Percentiles rank a stretch among this genome's conserved stretches.
These are phyloP conservation scores for Pandemis corylana DNA, from an alignment of 2,888 invertebrate genomes.

Conservation along the genomic window DNA sequence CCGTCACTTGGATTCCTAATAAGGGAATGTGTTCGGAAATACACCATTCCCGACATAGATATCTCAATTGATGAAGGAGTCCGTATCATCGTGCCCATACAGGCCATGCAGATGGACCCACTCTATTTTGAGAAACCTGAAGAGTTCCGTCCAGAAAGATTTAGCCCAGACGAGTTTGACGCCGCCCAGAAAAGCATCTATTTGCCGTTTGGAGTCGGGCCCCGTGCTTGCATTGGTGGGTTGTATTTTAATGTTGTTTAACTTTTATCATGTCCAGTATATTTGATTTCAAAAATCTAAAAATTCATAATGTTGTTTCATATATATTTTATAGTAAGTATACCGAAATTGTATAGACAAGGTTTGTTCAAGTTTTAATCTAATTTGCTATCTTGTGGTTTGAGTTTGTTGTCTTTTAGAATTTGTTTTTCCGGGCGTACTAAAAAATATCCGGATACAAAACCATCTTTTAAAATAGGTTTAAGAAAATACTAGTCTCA, in stretches of 20 bases:
- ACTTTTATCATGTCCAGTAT: neutral
- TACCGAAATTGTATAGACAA: too few species aligned
- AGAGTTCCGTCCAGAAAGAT: slow-evolving; percentile 44
- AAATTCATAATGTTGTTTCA: neutral
- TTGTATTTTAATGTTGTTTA: neutral
- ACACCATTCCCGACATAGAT: slow-evolving; percentile 56
- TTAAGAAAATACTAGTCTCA: too few species aligned
- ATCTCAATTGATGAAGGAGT: slow-evolving; percentile 48
- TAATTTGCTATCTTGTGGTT: too few species aligned
- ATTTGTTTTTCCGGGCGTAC: too few species aligned
- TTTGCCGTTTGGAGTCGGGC: slow-evolving; percentile 66
- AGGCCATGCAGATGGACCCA: slow-evolving; percentile 44
- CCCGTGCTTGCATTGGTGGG: slow-evolving; percentile 67
- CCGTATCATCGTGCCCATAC: slow-evolving; percentile 27
- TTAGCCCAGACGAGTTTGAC: slow-evolving; percentile 40
- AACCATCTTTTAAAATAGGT: too few species aligned
- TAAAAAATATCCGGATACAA: too few species aligned
- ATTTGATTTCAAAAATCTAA: neutral
- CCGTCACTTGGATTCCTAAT: slow-evolving; percentile 58
- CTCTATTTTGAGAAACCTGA: slow-evolving; percentile 45
- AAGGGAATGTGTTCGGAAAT: slow-evolving; percentile 53
- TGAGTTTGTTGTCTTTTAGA: too few species aligned
- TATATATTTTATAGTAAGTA: neutral
- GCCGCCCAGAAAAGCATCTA: slow-evolving; percentile 52
- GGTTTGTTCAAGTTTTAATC: too few species aligned